Evolutionary conservation across 2,113 vertebrate species (phyloP).

Genomic region (Recurvirostra avosetta): DNA sequence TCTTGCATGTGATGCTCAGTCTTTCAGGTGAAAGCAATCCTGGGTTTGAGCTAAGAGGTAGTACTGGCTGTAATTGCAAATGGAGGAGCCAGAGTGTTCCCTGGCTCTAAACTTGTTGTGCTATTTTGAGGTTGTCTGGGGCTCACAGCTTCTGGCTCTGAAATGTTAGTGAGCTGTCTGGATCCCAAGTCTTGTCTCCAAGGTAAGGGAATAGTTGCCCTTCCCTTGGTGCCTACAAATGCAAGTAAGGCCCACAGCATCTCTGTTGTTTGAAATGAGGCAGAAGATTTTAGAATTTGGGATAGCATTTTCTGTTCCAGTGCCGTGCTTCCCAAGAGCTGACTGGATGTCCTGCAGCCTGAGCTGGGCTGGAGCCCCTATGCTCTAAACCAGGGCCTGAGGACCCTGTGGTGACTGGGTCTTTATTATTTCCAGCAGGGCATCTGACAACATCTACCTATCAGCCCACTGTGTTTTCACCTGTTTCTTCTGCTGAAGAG

Average conservation of each 20-base stretch:
- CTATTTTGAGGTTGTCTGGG: neutral
- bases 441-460: neutral
- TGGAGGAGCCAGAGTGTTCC: neutral
- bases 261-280: neutral
- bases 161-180: neutral
- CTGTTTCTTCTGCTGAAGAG: neutral
- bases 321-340: neutral
- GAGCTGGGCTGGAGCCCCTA: neutral
- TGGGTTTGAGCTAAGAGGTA: neutral
- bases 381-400: neutral
- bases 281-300: neutral
- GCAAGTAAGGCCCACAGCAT: neutral
- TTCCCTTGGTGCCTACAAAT: neutral
- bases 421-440: neutral
- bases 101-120: neutral
- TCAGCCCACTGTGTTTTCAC: neutral
- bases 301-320: neutral
- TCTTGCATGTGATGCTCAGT: neutral
- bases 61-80: neutral
- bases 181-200: neutral
- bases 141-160: neutral
- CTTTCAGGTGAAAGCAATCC: neutral
- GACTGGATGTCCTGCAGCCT: neutral
- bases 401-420: neutral
- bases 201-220: neutral